Evolutionary conservation across 2,113 vertebrate species (phyloP).

Genomic region (Aptenodytes patagonicus): DNA sequence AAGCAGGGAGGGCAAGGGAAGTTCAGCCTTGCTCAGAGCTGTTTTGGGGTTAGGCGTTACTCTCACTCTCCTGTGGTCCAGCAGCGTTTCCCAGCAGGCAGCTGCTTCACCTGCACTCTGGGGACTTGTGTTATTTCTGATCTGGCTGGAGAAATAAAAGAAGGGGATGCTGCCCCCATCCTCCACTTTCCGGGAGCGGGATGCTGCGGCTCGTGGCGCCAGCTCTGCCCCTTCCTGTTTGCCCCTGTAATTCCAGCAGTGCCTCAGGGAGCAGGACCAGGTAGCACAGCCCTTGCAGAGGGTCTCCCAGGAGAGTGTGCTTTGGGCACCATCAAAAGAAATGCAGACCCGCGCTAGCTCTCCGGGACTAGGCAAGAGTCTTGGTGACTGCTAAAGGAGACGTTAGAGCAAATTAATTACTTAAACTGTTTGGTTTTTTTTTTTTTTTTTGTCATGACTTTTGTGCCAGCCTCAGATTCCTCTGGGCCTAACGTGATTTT

Average conservation of each 20-base stretch:
- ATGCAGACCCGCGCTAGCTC: not conserved
- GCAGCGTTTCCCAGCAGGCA: not conserved
- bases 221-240: not conserved
- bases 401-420: not conserved
- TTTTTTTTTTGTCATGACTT: not conserved
- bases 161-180: not conserved
- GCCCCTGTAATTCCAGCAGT: not conserved
- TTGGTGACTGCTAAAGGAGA: not conserved
- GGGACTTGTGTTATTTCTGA: not conserved
- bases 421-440: not conserved
- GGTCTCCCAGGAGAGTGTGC: not conserved
- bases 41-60: accelerated
- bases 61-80: accelerated
- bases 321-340: not conserved
- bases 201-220: not conserved
- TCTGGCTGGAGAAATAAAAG: not conserved
- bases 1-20: not conserved
- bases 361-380: accelerated
- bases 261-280: not conserved
- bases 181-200: accelerated
- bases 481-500: not conserved
- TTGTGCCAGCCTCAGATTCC: not conserved
- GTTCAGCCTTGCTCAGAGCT: not conserved
- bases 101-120: not conserved
- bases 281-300: not conserved